A percentile compares a stretch with the other conserved stretches of the same genome.
Conservation (phyloP, 2,113 vertebrate genomes). For the Ceyx melanurus region DNA sequence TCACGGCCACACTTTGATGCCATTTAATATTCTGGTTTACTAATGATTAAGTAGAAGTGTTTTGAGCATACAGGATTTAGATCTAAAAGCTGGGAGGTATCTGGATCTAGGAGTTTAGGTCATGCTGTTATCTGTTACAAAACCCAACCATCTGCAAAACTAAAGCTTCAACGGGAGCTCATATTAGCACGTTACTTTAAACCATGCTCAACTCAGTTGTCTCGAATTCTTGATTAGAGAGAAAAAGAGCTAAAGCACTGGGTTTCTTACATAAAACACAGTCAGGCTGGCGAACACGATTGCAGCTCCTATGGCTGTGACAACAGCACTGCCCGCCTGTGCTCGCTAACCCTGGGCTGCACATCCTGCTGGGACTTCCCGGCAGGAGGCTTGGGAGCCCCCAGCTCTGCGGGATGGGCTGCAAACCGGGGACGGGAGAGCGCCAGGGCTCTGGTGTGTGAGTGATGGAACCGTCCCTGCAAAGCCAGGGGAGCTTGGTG, state of each 20-base stretch:
- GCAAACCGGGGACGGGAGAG: fast-evolving
- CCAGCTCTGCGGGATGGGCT: not conserved
- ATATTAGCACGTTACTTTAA: not conserved
- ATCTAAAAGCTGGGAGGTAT: constrained; percentile 30
- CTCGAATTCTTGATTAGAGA: not conserved
- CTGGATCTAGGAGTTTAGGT: constrained; percentile 8
- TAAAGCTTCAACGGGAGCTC: not conserved
- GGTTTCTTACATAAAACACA: not conserved
- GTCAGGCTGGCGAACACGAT: not conserved
- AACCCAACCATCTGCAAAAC: not conserved
- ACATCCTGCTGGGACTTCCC: fast-evolving
- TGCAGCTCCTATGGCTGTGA: not conserved
- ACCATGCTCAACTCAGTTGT: not conserved
- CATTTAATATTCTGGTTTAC: not conserved
- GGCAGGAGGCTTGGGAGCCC: not conserved
- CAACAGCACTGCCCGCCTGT: not conserved
- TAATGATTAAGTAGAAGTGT: not conserved
- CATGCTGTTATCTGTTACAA: not conserved
- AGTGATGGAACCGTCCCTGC: not conserved
- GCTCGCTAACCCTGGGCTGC: fast-evolving
- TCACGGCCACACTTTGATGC: constrained; percentile 51
- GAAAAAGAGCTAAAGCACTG: not conserved
- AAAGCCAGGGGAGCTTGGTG: not conserved
- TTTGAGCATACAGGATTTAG: not conserved
- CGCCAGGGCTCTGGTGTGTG: not conserved